Base-by-base conservation (phyloP, 2,888 invertebrate genomes). In the Lymantria monacha region DNA sequence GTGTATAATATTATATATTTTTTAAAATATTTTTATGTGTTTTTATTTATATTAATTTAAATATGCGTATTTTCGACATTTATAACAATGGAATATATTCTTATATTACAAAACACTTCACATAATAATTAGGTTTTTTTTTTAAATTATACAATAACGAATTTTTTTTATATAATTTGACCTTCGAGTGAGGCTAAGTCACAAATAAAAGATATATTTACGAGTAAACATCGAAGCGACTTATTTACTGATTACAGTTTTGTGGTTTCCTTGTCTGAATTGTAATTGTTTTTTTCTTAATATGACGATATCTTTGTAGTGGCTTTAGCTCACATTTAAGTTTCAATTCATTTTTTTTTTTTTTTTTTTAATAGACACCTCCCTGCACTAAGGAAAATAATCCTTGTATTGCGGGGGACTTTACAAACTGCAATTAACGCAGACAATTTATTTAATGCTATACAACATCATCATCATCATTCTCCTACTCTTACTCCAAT, bases 121-220 rank as follows among this genome's bases (percentile, higher is more conserved):
- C 44, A 42, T 37, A 37, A 11, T 36, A 44, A 40, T 9, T 22
- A 40, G 30, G 14, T n/a, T 30, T 43, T 44, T 15, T 45, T 44
- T 14, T 12, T 48, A 36, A 49, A 60, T n/a, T 30, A 13, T 30
- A 13, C 13, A 13, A 31, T 46, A 22, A 46, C 40, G 12, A 30
- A 14, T 48, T 36, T 30, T 65, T 59, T 57, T 45, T 45, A 7
- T 40, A 46, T 22, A 10, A 33, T 1, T 33, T 33, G 49, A 55
- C 63, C 66, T 64, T 54, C 49, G 50, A 44, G 15, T 52, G 53
- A 61, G 59, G 57, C 57, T 53, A 62, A 46, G 56, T 61, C 46
- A 52, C 44, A 58, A 11, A 44, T 15, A 44, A 44, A 31, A 8
- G 5, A 33, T 7, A 1, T 33, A 7, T 5, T 33, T 9, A 9